Evolutionary conservation across 2,113 vertebrate species (phyloP).

Genomic region (Ammospiza nelsoni): DNA sequence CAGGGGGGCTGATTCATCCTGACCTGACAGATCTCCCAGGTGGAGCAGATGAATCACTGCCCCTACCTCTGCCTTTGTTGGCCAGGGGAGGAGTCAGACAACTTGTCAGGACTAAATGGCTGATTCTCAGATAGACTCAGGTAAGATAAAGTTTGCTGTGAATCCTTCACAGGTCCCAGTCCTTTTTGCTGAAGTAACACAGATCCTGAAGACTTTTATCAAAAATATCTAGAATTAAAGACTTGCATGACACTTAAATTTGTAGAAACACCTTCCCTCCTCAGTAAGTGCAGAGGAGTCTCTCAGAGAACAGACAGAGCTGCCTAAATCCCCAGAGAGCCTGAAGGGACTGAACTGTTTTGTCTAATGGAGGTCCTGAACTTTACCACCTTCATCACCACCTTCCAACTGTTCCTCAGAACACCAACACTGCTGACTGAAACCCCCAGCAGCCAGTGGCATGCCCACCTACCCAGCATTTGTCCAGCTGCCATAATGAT

Average conservation of each 20-base stretch:
- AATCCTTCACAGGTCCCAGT: neutral
- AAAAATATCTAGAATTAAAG: neutral
- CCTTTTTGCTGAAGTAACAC: neutral
- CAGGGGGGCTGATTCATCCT: conserved; percentile 57
- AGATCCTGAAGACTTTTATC: neutral
- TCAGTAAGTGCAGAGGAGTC: neutral
- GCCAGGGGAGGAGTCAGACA: conserved; percentile 24
- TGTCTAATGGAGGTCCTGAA: neutral
- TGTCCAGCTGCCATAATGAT: neutral
- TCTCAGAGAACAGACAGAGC: neutral
- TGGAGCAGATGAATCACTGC: conserved; percentile 40
- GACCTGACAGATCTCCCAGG: conserved; percentile 59
- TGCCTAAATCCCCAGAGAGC: accelerated
- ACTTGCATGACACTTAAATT: neutral
- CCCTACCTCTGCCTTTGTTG: neutral
- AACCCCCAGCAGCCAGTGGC: neutral
- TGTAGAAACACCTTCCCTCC: neutral
- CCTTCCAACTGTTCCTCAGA: neutral
- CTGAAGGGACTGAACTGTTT: neutral
- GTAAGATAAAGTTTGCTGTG: neutral
- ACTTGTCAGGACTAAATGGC: conserved; percentile 19
- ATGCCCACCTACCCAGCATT: neutral
- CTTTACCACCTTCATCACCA: neutral
- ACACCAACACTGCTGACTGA: neutral
- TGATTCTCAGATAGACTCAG: conserved; percentile 47